Base-by-base conservation (phyloP, 2,113 vertebrate genomes). In the Dendropsophus ebraccatus region DNA sequence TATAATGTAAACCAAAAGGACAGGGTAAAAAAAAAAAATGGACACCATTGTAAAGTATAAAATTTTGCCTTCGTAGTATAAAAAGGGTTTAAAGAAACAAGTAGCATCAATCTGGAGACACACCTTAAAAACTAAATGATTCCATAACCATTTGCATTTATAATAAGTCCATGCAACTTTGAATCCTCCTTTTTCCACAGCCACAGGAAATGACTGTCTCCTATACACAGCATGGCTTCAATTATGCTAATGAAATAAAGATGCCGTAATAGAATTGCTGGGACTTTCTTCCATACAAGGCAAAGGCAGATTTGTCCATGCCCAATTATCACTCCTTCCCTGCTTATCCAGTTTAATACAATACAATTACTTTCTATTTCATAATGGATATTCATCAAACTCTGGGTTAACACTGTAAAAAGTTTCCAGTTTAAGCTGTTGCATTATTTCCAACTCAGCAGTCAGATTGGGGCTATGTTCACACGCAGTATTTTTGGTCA, bases 121-220 rank as follows among this genome's bases (percentile, higher is more conserved):
- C 49, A 30, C 16, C 74, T 32, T 11, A 30, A 21, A 28, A 5
- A 73, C 16, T 41, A 28, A 83, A 35, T 19, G 11, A 56, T 56
- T 72, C 49, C 23, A 19, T n/a, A 73, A 41, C 14, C 7, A 83
- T 56, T 45, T 72, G 47, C 67, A 82, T 50, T 35, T 13, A 21
- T 82, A 28, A 30, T 19, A 49, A 49, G 21, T 21, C 25, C 54
- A 23, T 23, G 30, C 25, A 82, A 37, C 28, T 54, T 14, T 83
- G 30, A 56, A 83, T 58, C 25, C 32, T 67, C 17, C 32, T 35
- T 76, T 65, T 62, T 60, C 70, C 56, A 77, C 37, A 84, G 56
- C 41, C 28, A 77, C 83, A 84, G 83, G 83, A 84, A 76, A 77
- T 84, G 37, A 56, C 72, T 77, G 83, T 76, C 72, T 76, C 72